A percentile compares a stretch with the other conserved stretches of the same genome.
Conservation (phyloP, 2,113 vertebrate species). For the Sialia sialis region DNA sequence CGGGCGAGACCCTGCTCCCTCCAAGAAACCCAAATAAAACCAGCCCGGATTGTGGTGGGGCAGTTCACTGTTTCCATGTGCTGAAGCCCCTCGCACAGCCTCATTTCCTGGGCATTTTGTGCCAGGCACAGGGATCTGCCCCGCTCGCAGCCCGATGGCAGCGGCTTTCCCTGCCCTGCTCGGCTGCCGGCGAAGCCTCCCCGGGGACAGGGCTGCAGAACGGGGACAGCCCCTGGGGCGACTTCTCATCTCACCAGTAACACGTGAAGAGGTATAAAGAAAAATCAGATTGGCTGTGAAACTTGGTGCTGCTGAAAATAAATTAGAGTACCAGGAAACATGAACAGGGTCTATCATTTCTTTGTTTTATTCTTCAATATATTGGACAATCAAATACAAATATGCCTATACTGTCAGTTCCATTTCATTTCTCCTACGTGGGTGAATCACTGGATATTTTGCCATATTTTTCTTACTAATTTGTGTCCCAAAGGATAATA, state of each 20-base stretch:
- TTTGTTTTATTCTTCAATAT: background rate
- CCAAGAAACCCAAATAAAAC: too few relatives aligned
- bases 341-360: background rate
- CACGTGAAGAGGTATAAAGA: accelerated
- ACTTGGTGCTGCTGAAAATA: background rate
- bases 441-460: background rate
- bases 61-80: background rate
- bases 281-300: background rate
- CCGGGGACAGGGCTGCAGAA: background rate
- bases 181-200: too few relatives aligned
- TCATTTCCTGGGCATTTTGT: background rate
- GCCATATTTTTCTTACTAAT: background rate
- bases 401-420: background rate
- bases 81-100: too few relatives aligned
- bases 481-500: background rate
- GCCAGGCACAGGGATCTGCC: too few relatives aligned
- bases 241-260: accelerated
- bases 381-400: background rate
- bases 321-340: background rate
- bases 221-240: accelerated
- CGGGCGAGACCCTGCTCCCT: background rate
- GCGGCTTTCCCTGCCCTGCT: too few relatives aligned
- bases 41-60: too few relatives aligned
- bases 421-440: background rate
- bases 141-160: too few relatives aligned